These are phyloP conservation scores for Lepus townsendii DNA, from an alignment of 2,797 vertebrate genomes.

Conservation along the genomic window DNA sequence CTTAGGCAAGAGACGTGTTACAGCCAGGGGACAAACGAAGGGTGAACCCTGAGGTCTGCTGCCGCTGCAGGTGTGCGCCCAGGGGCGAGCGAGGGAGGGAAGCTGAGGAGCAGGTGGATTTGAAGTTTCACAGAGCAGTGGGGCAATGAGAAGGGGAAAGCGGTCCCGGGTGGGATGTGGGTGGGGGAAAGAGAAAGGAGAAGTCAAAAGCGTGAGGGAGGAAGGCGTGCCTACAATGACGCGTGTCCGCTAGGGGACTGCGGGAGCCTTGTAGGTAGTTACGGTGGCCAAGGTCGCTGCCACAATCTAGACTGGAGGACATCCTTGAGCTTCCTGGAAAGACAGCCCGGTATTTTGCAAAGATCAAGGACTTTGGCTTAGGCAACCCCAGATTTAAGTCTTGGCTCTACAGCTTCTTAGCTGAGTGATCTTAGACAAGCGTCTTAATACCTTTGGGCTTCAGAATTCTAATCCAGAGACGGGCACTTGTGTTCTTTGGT, in stretches of 20 bases:
- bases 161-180: too few relatives aligned
- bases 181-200: too few relatives aligned
- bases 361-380: background rate
- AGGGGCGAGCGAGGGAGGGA: background rate
- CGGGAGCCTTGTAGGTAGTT: background rate
- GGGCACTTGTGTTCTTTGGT: background rate
- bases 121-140: background rate
- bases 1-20: background rate
- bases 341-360: background rate
- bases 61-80: background rate
- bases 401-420: background rate
- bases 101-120: background rate
- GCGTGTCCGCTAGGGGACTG: accelerated
- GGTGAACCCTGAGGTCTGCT: background rate
- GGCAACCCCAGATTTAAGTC: background rate
- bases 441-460: slow-evolving; percentile 4
- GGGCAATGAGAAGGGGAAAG: background rate
- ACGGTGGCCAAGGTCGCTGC: background rate
- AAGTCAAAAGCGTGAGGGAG: background rate
- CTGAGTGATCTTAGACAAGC: background rate
- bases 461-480: background rate
- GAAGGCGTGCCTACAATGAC: background rate
- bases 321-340: background rate
- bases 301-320: background rate
- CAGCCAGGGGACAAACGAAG: background rate